A percentile compares a stretch with the other conserved stretches of the same genome.
phyloP scores from a whole-genome alignment of 2,797 vertebrate species.

The Tangara arthus region DNA sequence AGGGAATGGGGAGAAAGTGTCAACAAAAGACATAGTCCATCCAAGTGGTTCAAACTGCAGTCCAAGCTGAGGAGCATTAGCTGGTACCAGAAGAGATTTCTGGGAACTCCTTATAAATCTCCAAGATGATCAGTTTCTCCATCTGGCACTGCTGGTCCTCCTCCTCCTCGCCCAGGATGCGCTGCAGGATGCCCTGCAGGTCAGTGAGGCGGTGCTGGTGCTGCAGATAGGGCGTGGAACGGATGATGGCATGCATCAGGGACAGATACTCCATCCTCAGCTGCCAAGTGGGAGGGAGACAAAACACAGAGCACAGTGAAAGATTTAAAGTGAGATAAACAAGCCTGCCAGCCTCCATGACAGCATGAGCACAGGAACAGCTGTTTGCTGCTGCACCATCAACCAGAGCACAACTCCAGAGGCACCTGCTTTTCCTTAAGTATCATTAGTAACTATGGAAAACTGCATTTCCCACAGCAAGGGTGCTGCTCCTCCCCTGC shows the following conservation, averaged over 20 bases:
- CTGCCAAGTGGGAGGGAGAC: constrained; percentile 71
- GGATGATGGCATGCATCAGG: constrained; percentile 93
- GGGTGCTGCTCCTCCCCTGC: background rate
- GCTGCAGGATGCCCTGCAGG: constrained; percentile 88
- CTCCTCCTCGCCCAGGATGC: constrained; percentile 89
- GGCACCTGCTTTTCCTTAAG: constrained; percentile 12
- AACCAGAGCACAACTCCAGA: background rate
- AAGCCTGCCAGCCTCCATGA: background rate
- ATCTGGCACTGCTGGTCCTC: constrained; percentile 87
- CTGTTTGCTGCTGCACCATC: constrained; percentile 3
- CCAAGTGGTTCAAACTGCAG: constrained; percentile 39
- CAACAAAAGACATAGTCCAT: constrained; percentile 46
- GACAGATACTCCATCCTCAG: constrained; percentile 97
- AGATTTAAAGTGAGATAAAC: constrained; percentile 13
- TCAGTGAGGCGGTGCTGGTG: constrained; percentile 90
- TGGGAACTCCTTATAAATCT: constrained; percentile 94
- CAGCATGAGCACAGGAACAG: background rate
- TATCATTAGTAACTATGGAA: background rate
- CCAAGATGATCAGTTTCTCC: constrained; percentile 93
- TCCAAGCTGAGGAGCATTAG: constrained; percentile 53
- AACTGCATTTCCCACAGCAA: background rate
- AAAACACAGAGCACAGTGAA: constrained; percentile 30
- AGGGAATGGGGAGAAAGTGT: constrained; percentile 57
- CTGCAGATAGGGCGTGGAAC: constrained; percentile 91
- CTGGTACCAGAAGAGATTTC: constrained; percentile 78